Percentiles rank a stretch among this genome's conserved stretches.
These are phyloP conservation scores for Fragum sueziense DNA, from an alignment of 2,888 invertebrate genomes.

Conservation along the genomic window DNA sequence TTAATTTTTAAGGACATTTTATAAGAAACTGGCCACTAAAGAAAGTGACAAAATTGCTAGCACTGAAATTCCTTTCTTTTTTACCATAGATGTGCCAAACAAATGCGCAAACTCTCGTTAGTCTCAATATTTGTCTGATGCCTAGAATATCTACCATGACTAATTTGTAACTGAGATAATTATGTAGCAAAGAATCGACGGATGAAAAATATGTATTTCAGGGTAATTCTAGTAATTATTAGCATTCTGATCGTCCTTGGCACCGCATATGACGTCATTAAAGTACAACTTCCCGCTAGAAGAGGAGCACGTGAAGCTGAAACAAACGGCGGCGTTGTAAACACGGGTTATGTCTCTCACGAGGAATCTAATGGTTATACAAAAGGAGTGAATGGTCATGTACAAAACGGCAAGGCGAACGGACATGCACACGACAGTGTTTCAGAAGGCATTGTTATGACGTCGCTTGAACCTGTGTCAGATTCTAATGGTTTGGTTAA, in stretches of 20 bases:
- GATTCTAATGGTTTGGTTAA: neutral
- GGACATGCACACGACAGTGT: neutral
- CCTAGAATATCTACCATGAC: too few species aligned
- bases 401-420: too few species aligned
- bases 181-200: too few species aligned
- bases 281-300: constrained; percentile 8
- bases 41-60: too few species aligned
- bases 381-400: neutral
- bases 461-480: neutral
- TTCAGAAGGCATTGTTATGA: neutral
- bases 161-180: too few species aligned
- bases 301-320: neutral
- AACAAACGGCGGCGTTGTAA: neutral
- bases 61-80: too few species aligned
- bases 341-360: neutral
- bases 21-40: too few species aligned
- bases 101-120: too few species aligned
- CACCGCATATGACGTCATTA: constrained; percentile 17
- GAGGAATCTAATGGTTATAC: neutral
- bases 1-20: too few species aligned
- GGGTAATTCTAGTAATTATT: neutral
- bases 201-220: too few species aligned
- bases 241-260: neutral
- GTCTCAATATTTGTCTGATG: too few species aligned
- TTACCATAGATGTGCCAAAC: too few species aligned